phyloP scores from a whole-genome alignment of 92 coral and sea anemone species.

The Ricordea florida region DNA sequence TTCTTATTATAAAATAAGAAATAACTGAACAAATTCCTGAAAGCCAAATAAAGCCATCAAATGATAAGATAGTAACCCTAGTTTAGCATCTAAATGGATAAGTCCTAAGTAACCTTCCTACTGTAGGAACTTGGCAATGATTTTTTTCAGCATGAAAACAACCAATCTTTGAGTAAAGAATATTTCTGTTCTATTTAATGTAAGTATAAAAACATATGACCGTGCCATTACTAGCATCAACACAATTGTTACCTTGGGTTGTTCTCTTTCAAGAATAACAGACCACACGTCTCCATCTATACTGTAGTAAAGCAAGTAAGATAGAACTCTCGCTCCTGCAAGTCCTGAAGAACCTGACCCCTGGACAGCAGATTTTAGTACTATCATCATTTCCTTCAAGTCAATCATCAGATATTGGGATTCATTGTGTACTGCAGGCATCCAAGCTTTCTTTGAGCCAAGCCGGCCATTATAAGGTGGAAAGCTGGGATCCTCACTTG shows the following conservation, averaged over 20 bases:
- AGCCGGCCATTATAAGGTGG: slow-evolving; percentile 16
- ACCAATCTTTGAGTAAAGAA: not conserved
- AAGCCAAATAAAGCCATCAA: too few species aligned
- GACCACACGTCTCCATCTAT: slow-evolving; percentile 1
- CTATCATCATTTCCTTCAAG: not conserved
- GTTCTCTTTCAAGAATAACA: slow-evolving; percentile 4
- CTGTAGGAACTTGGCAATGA: too few species aligned
- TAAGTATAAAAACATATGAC: not conserved
- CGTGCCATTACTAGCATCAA: not conserved
- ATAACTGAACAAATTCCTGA: too few species aligned
- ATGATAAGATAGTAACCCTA: too few species aligned
- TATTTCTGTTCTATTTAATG: not conserved
- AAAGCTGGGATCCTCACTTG: not conserved
- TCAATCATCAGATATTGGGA: slow-evolving; percentile 2
- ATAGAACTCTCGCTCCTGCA: slow-evolving; percentile 8
- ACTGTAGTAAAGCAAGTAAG: slow-evolving; percentile 14
- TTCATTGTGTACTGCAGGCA: not conserved
- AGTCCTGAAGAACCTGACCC: not conserved
- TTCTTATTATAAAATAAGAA: too few species aligned
- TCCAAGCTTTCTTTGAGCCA: not conserved
- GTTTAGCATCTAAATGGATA: too few species aligned
- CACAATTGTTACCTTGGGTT: not conserved
- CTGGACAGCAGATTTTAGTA: slow-evolving; percentile 5
- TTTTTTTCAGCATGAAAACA: too few species aligned
- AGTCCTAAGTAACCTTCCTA: too few species aligned